phyloP scores from a whole-genome alignment of 2,797 vertebrate genomes.

The Danio jaintianensis region DNA sequence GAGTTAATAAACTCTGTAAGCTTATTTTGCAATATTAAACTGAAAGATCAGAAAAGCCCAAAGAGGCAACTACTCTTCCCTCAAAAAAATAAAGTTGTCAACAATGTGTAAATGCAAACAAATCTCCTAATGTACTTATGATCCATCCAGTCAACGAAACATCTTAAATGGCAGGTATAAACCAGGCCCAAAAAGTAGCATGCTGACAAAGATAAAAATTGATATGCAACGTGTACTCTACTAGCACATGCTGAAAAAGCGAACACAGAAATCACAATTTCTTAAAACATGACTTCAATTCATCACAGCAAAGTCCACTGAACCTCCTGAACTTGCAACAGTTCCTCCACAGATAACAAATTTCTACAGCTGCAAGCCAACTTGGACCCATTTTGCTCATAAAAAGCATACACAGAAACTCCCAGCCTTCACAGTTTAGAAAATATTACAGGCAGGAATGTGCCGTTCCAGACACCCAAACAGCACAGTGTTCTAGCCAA shows the following conservation, averaged over 20 bases:
- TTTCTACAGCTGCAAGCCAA: slow-evolving; percentile 25
- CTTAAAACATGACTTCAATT: slow-evolving; percentile 18
- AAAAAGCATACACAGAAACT: slow-evolving; percentile 49
- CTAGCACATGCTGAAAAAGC: neutral
- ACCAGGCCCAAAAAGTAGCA: neutral
- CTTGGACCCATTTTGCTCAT: slow-evolving; percentile 19
- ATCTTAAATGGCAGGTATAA: too few relatives aligned
- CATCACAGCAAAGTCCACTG: neutral
- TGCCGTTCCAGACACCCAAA: slow-evolving; percentile 88
- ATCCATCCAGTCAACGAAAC: too few relatives aligned
- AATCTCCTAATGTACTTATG: too few relatives aligned
- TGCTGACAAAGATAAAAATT: neutral
- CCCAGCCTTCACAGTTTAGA: slow-evolving; percentile 53
- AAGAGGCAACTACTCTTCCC: too few relatives aligned
- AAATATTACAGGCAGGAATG: slow-evolving; percentile 63
- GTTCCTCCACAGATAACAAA: neutral
- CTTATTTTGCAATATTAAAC: too few relatives aligned
- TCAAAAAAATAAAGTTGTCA: too few relatives aligned
- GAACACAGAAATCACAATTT: neutral
- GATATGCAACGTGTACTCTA: neutral
- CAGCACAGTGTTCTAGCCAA: slow-evolving; percentile 82
- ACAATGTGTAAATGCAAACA: too few relatives aligned
- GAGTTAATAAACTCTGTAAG: too few relatives aligned
- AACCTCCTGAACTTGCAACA: neutral
- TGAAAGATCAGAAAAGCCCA: too few relatives aligned